Evolutionary conservation across 2,888 invertebrate genomes (phyloP).

Genomic region (Atherix ibis): DNA sequence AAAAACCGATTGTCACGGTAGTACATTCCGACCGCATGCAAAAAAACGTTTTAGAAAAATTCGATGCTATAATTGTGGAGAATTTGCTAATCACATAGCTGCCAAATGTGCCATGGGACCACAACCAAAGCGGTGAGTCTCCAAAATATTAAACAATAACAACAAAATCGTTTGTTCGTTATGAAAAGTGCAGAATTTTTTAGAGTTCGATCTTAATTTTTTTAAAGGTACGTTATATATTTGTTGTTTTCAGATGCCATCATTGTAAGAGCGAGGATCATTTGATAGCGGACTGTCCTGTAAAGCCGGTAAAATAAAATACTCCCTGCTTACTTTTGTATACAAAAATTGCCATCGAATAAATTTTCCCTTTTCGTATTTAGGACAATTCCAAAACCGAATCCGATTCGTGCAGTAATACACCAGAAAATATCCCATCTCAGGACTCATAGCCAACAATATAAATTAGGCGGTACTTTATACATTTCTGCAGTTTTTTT

Average conservation of each 20-base stretch:
- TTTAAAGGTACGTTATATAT: background rate
- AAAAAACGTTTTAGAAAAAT: slow-evolving; percentile 75
- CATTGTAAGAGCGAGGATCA: slow-evolving; percentile 78
- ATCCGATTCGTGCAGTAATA: no score
- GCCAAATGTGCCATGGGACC: slow-evolving; percentile 77
- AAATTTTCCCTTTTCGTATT: no score
- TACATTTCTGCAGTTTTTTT: no score
- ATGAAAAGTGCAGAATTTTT: background rate
- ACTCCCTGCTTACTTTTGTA: background rate
- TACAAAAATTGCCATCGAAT: background rate
- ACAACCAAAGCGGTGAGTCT: slow-evolving; percentile 74
- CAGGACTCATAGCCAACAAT: no score
- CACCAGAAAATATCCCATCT: no score
- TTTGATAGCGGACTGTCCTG: slow-evolving; percentile 77
- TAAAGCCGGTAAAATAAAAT: slow-evolving; percentile 26
- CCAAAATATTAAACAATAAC: no score
- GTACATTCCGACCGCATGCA: slow-evolving; percentile 61
- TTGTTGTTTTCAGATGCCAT: slow-evolving; percentile 64
- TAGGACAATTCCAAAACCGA: no score
- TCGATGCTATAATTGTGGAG: slow-evolving; percentile 86
- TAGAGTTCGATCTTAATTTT: background rate
- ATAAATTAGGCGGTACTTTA: no score
- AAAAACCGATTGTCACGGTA: slow-evolving; percentile 63
- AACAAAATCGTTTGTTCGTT: no score
- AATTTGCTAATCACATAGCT: slow-evolving; percentile 84